A percentile compares a stretch with the other conserved stretches of the same genome.
Evolutionary conservation across 2,113 vertebrate genomes (phyloP).

Genomic region (Oreotrochilus melanogaster): DNA sequence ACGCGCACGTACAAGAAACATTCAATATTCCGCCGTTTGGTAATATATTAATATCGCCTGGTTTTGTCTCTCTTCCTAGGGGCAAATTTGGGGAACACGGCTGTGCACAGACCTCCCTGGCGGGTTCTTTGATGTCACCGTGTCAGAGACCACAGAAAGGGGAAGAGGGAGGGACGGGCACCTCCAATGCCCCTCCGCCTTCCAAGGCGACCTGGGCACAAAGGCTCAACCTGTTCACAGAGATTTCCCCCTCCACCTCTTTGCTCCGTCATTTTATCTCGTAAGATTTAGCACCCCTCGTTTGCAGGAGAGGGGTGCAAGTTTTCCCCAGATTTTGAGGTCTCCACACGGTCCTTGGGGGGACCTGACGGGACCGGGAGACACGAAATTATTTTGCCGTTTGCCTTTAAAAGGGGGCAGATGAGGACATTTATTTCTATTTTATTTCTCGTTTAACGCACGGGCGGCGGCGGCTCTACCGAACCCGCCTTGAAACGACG

Average conservation of each 20-base stretch:
- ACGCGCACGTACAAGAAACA: not conserved
- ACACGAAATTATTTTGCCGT: not conserved
- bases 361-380: not conserved
- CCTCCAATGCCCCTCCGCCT: not conserved
- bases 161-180: not conserved
- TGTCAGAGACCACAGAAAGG: not conserved
- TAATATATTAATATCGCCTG: not conserved
- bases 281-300: not conserved
- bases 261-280: not conserved
- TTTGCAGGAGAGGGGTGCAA: not conserved
- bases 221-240: not conserved
- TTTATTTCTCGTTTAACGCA: not conserved
- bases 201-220: slow-evolving; percentile 15
- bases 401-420: not conserved
- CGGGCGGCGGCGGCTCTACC: not conserved
- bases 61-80: not conserved
- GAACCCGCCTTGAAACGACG: not conserved
- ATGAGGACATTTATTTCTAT: not conserved
- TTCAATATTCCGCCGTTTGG: not conserved
- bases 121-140: not conserved
- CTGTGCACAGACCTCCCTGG: not conserved
- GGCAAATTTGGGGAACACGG: not conserved
- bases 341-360: not conserved
- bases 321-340: not conserved
- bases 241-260: not conserved